These are phyloP conservation scores for Sinopyrophorus schimmeli DNA, from an alignment of 2,888 invertebrate species.

Conservation along the genomic window DNA sequence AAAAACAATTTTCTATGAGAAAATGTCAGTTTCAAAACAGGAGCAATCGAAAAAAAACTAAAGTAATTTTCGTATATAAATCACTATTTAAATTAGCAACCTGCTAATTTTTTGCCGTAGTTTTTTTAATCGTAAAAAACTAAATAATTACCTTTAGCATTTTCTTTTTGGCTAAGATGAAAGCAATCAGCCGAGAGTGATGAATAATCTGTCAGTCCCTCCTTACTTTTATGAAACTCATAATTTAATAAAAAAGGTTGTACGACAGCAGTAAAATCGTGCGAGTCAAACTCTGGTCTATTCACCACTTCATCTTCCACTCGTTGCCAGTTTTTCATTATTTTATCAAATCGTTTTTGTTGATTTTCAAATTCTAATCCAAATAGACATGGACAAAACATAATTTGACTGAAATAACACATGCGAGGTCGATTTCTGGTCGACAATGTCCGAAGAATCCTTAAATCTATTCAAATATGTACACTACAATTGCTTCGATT, in stretches of 20 bases:
- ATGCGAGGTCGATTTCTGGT: constrained; percentile 45
- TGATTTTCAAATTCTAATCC: constrained; percentile 48
- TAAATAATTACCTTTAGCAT: constrained; percentile 63
- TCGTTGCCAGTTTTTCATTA: constrained; percentile 60
- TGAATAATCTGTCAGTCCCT: constrained; percentile 57
- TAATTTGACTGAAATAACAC: constrained; percentile 54
- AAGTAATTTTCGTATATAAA: no score
- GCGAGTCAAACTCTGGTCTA: constrained; percentile 54
- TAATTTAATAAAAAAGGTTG: constrained; percentile 58
- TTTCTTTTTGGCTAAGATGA: constrained; percentile 64
- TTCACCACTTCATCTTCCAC: constrained; percentile 58
- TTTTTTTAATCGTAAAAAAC: no score
- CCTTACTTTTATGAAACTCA: constrained; percentile 51
- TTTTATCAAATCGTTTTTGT: constrained; percentile 50
- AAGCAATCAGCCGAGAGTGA: constrained; percentile 66
- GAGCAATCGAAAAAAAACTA: no score
- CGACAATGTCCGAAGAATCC: constrained; percentile 50
- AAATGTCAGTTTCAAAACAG: no score
- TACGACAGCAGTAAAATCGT: constrained; percentile 63
- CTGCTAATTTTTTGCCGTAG: no score
- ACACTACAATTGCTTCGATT: constrained; percentile 12
- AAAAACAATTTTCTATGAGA: no score
- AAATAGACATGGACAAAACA: constrained; percentile 64
- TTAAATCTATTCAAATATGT: constrained; percentile 47
- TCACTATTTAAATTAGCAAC: no score